Conservation (phyloP, 2,797 vertebrate species). For the Craterocephalus amniculus region DNA sequence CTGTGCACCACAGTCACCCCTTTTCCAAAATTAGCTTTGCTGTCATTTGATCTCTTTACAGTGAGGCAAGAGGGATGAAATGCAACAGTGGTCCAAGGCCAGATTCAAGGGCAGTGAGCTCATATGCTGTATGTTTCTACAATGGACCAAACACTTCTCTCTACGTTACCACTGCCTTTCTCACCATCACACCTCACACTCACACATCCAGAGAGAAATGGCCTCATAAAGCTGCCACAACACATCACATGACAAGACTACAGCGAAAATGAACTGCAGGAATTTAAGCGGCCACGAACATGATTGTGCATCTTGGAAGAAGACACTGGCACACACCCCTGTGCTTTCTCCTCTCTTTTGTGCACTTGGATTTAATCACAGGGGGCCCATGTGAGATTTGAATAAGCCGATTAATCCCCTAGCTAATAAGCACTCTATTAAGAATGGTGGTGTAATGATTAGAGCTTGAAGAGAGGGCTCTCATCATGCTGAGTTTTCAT, state of each 20-base stretch:
- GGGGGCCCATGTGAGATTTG: constrained; percentile 54
- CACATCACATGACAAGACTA: constrained; percentile 38
- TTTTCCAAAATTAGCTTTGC: constrained; percentile 42
- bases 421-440: constrained; percentile 70
- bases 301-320: constrained; percentile 33
- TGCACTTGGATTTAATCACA: constrained; percentile 57
- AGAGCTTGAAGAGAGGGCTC: constrained; percentile 41
- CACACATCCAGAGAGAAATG: constrained; percentile 50
- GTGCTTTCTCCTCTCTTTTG: constrained; percentile 21
- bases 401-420: constrained; percentile 71
- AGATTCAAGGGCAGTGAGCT: constrained; percentile 64
- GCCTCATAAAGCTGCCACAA: constrained; percentile 69
- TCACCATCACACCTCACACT: constrained; percentile 27
- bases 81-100: constrained; percentile 56
- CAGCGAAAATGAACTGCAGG: constrained; percentile 34
- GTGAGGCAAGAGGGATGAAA: constrained; percentile 44
- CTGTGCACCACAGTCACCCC: neutral
- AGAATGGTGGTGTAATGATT: constrained; percentile 54
- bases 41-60: constrained; percentile 55
- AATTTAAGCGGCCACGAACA: constrained; percentile 13
- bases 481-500: constrained; percentile 22
- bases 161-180: constrained; percentile 15
- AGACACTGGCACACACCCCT: constrained; percentile 27
- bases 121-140: constrained; percentile 50
- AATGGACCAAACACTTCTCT: constrained; percentile 30